Evolutionary conservation across 2,113 vertebrate species (phyloP), one percentile per base, ranked within the genome.

Genomic region (Craseonycteris thonglongyai): DNA sequence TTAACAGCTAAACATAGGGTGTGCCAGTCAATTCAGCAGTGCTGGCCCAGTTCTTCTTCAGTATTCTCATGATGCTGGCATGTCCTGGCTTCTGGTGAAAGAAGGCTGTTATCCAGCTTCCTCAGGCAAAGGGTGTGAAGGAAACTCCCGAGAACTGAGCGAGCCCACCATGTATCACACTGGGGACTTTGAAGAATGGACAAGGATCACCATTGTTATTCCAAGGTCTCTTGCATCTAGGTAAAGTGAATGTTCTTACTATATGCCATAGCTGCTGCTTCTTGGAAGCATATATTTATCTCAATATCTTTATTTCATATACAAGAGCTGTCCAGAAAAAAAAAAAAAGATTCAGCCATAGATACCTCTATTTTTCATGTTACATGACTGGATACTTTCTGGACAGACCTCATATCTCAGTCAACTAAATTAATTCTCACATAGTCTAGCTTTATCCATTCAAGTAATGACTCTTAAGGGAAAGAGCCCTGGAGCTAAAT

Each of bases 121-220:
- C 65, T 98, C 98, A 58, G 98, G 90, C 0, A 98, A 98, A 81
- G 97, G 99, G 11, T 99, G 99, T 10, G 99, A 99, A 97, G 99
- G 99, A 82, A 99, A 98, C n/a, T 97, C 99, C 19, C 98, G 99
- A 8, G 99, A 99, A 97, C 98, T 99, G 15, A 97, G 98, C 11
- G 99, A 99, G 95, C 99, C 99, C 2, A 99, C 99, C 0, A 47
- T 99, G 15, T 99, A 99, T 96, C 98, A 99, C 97, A 98, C 98
- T 0, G 99, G 99, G 42, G 99, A 99, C 98, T 99, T 99, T 38
- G 99, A 99, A 95, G 99, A 99, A 93, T 99, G 99, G 99, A 99
- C 98, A n/a, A 98, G 99, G 90, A 98, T 99, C 79, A 99, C 99
- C 9, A 98, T 99, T 63, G 97, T 99, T 22, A 98, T 99, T 59